Evolutionary conservation across 1,140 invertebrate species (phyloP), one percentile per base, ranked within the genome.

Genomic region (Drosophila gunungcola): DNA sequence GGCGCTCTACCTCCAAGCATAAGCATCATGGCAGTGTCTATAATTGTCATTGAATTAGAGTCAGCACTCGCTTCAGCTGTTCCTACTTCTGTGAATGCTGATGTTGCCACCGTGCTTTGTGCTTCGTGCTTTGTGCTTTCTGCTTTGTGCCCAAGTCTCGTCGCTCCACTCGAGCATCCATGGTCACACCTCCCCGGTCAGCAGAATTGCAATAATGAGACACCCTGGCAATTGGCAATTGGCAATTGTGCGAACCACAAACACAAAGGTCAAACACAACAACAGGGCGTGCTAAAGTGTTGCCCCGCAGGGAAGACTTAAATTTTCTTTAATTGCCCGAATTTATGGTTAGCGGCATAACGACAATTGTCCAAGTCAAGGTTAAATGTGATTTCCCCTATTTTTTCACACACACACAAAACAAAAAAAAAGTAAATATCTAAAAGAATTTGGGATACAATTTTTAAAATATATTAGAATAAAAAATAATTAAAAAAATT

Each of bases 301-400:
- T 27, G 70, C 60, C 64, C 43, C 16, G 43, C 6, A 39, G 38
- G 21, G 21, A 13, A 32, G 16, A 61, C 72, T 73, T 77, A 83
- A 69, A 80, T 83, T 80, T 73, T 56, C 72, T 83, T 83, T 88
- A 88, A 88, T 88, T 88, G 80, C 65, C 76, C 34, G 49, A 83
- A 86, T 83, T 88, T 88, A 86, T 88, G 83, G 16, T 25, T 39
- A 77, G 55, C 70, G 45, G 46, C 73, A 86, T 68, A 65, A 64
- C 42, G 60, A 84, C 79, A 65, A 55, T 45, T 48, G 55, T 39
- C 86, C 39, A 38, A 56, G 57, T 39, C 57, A 52, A 49, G 70
- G 48, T 48, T 27, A 9, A 3, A 38, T 41, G 32, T 9, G 21
- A 16, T 64, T 32, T 49, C 61, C 13, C 29, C 57, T n/a, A n/a